phyloP scores from a whole-genome alignment of 2,797 vertebrate species.

The Peromyscus eremicus region DNA sequence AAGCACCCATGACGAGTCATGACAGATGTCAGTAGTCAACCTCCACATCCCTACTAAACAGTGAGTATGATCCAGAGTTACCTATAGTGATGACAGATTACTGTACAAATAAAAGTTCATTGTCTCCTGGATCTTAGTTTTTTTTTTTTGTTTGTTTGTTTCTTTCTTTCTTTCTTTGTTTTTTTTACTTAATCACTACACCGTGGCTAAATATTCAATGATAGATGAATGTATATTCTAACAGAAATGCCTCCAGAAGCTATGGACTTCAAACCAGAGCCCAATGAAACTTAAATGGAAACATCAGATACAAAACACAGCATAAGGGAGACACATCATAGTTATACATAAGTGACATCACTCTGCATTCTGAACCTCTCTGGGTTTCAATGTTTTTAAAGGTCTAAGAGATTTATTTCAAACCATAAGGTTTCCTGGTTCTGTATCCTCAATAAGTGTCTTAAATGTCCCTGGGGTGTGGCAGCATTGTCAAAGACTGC shows the following conservation, averaged over 20 bases:
- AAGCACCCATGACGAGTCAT: not conserved
- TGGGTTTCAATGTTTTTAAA: not conserved
- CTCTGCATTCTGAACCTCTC: not conserved
- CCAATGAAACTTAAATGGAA: not conserved
- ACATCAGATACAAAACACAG: not conserved
- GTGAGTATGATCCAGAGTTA: not conserved
- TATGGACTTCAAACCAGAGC: not conserved
- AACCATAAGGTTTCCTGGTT: not conserved
- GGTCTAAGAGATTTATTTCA: not conserved
- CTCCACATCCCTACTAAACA: not conserved
- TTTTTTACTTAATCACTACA: not conserved
- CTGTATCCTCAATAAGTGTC: not conserved
- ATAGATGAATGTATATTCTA: not conserved
- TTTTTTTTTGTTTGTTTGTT: not conserved
- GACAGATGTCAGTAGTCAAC: not conserved
- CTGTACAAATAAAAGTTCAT: not conserved
- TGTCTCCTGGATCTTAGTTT: not conserved
- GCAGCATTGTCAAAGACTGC: not conserved
- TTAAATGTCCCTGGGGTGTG: not conserved
- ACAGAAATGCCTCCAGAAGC: not conserved
- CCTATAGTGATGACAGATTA: not conserved
- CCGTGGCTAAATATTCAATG: not conserved
- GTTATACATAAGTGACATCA: not conserved
- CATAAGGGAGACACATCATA: not conserved
- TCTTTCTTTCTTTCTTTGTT: not conserved